Evolutionary conservation across 2,113 vertebrate species (phyloP).

Genomic region (Solenodon paradoxus): DNA sequence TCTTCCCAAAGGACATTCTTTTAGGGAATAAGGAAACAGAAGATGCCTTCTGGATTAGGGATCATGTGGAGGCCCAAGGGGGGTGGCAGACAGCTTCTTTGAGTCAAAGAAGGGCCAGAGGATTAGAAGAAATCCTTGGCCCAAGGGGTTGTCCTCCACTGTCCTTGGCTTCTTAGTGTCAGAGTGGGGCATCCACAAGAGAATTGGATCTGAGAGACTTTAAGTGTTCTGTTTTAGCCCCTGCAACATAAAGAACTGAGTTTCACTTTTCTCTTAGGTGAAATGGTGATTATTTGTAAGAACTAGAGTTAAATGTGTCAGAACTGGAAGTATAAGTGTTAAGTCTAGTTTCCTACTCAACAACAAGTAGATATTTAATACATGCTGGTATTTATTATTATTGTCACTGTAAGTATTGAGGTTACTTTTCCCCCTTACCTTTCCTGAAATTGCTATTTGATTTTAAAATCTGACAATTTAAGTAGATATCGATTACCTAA

Average conservation of each 20-base stretch:
- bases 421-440: neutral
- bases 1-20: too few relatives aligned
- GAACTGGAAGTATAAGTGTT: neutral
- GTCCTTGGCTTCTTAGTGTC: too few relatives aligned
- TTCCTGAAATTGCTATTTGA: neutral
- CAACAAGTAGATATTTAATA: neutral
- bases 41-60: too few relatives aligned
- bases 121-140: too few relatives aligned
- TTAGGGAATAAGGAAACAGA: too few relatives aligned
- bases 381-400: neutral
- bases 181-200: too few relatives aligned
- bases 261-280: neutral
- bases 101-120: too few relatives aligned
- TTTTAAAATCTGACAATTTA: slow-evolving; percentile 65
- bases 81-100: too few relatives aligned
- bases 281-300: neutral
- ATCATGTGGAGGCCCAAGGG: too few relatives aligned
- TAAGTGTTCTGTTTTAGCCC: too few relatives aligned
- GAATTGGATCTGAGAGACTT: too few relatives aligned
- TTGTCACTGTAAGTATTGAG: neutral
- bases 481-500: slow-evolving; percentile 20
- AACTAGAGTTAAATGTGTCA: neutral
- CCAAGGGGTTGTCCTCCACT: too few relatives aligned
- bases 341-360: neutral
- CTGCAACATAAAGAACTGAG: neutral